A percentile compares a stretch with the other conserved stretches of the same genome.
Conservation (phyloP, 2,797 vertebrate genomes). For the Parauchenoglanis ngamensis region DNA sequence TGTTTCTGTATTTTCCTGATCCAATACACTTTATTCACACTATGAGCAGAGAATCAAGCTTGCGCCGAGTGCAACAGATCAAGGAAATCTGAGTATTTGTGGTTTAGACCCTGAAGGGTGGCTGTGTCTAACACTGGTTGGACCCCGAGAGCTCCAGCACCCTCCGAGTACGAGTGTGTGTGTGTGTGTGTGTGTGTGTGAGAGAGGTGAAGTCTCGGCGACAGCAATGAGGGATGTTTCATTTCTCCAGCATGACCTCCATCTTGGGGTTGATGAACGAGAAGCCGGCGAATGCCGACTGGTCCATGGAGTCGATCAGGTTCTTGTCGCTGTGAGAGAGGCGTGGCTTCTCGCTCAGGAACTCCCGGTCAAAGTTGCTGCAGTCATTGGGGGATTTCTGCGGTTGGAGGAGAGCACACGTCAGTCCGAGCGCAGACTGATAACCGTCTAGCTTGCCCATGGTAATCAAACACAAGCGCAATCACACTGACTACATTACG, state of each 20-base stretch:
- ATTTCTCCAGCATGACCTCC: slow-evolving; percentile 81
- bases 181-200: slow-evolving; percentile 26
- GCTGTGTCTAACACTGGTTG: slow-evolving; percentile 55
- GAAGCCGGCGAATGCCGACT: slow-evolving; percentile 86
- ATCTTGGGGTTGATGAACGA: slow-evolving; percentile 94
- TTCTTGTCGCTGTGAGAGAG: slow-evolving; percentile 91
- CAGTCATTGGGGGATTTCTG: slow-evolving; percentile 92
- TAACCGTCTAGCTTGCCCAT: background rate
- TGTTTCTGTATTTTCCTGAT: background rate
- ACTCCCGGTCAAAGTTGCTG: slow-evolving; percentile 96
- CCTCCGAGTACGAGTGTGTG: background rate
- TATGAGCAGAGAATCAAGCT: background rate
- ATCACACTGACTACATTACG: background rate
- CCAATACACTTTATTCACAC: slow-evolving; percentile 1
- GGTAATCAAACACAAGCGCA: background rate
- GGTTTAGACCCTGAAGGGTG: background rate
- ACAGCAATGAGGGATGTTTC: slow-evolving; percentile 53
- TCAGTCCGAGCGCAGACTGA: slow-evolving; percentile 45
- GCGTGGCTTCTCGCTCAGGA: slow-evolving; percentile 91
- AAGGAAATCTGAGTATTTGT: background rate
- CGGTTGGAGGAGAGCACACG: slow-evolving; percentile 39
- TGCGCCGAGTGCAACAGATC: background rate
- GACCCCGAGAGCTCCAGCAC: slow-evolving; percentile 18
- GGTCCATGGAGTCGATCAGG: slow-evolving; percentile 97
- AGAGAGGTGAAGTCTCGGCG: background rate